Evolutionary conservation across 2,888 invertebrate genomes (phyloP).

Genomic region (Chironomus tentans): DNA sequence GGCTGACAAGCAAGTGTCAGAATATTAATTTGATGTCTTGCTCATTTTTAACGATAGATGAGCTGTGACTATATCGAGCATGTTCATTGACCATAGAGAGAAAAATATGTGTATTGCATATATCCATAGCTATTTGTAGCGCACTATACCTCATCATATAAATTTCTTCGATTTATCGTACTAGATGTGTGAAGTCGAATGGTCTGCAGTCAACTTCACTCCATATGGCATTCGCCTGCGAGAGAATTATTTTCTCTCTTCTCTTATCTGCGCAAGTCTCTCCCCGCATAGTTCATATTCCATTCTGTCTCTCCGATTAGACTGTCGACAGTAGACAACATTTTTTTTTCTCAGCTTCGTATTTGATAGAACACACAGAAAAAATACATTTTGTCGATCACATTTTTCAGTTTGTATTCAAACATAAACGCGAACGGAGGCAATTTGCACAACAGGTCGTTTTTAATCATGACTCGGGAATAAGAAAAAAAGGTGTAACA

Average conservation of each 20-base stretch:
- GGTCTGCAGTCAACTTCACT: background rate
- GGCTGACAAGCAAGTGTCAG: slow-evolving; percentile 4
- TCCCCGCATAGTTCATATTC: background rate
- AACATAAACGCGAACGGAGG: slow-evolving; percentile 20
- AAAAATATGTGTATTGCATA: too few species aligned
- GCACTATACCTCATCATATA: background rate
- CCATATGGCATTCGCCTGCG: background rate
- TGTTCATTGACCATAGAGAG: background rate
- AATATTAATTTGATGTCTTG: slow-evolving; percentile 18
- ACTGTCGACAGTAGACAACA: background rate
- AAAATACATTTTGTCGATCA: background rate
- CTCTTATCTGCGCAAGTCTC: slow-evolving; percentile 5
- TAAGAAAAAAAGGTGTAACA: background rate
- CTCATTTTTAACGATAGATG: background rate
- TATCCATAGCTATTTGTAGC: too few species aligned
- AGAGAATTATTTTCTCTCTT: background rate
- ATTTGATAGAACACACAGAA: background rate
- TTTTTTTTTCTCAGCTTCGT: background rate
- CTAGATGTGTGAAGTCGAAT: background rate
- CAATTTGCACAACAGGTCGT: slow-evolving; percentile 14
- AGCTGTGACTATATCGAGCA: background rate
- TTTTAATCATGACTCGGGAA: slow-evolving; percentile 17
- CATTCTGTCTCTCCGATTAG: background rate
- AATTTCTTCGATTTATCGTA: background rate
- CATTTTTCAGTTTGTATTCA: slow-evolving; percentile 19